These are phyloP conservation scores for Gorsachius magnificus DNA, from an alignment of 2,797 vertebrate genomes.

Conservation along the genomic window DNA sequence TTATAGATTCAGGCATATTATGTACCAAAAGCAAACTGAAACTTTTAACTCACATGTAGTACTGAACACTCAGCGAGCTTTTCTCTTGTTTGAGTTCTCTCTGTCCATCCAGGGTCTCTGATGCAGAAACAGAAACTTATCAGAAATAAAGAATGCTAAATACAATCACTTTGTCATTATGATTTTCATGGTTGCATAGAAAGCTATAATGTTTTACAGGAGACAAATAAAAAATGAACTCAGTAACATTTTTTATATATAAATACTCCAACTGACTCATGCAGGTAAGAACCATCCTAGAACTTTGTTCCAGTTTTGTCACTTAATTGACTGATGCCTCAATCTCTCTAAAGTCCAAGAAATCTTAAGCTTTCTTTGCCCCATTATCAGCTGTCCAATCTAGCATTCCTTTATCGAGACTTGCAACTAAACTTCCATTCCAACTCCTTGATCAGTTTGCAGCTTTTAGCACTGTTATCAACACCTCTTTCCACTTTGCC, in stretches of 20 bases:
- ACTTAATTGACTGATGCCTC: background rate
- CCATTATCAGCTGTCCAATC: background rate
- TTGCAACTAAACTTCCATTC: background rate
- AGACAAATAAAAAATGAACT: background rate
- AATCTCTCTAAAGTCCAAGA: background rate
- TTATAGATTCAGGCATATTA: background rate
- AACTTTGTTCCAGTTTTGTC: background rate
- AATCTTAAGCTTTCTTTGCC: background rate
- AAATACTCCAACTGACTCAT: background rate
- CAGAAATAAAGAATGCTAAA: background rate
- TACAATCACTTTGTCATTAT: background rate
- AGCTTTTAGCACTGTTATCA: background rate
- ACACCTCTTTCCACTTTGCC: background rate
- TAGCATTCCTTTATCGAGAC: background rate
- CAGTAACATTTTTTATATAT: background rate
- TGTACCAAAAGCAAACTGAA: conserved; percentile 26
- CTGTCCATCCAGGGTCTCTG: background rate
- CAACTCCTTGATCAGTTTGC: background rate
- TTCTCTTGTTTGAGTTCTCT: background rate
- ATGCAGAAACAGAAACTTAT: background rate
- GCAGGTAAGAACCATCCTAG: background rate
- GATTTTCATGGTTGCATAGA: background rate
- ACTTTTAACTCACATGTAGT: background rate
- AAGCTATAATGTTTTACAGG: background rate
- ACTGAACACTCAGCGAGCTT: background rate